Percentiles rank a stretch among this genome's conserved stretches.
Conservation (phyloP, 2,888 invertebrate species). For the Eupithecia subfuscata region DNA sequence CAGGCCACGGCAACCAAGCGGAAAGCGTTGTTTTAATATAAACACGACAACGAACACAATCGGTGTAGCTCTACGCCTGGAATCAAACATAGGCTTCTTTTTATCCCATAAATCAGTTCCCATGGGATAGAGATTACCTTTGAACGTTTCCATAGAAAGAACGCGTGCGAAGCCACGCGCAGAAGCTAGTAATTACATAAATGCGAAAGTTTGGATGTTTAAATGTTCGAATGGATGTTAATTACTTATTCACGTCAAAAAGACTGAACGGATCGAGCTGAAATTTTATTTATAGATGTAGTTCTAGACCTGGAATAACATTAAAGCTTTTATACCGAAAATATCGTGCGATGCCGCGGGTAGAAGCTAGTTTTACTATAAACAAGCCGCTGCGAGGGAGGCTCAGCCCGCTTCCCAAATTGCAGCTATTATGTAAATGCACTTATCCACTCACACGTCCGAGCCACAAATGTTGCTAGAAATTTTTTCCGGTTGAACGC, state of each 20-base stretch:
- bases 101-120: no score
- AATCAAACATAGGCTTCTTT: no score
- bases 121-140: no score
- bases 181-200: no score
- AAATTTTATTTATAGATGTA: not conserved
- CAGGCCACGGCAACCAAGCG: not conserved
- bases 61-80: no score
- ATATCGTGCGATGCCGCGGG: not conserved
- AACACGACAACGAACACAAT: not conserved
- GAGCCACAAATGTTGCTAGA: no score
- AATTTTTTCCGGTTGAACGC: no score
- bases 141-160: no score
- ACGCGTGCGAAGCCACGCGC: no score
- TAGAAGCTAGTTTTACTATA: slow-evolving; percentile 29
- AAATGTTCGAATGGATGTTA: not conserved
- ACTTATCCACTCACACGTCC: no score
- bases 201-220: no score
- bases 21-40: slow-evolving; percentile 14
- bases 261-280: not conserved
- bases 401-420: slow-evolving; percentile 42
- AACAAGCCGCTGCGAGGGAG: slow-evolving; percentile 31
- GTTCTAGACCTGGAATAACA: not conserved
- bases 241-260: not conserved
- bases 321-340: not conserved
- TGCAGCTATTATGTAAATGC: slow-evolving; percentile 50